A percentile compares a stretch with the other conserved stretches of the same genome.
phyloP scores from a whole-genome alignment of 2,888 invertebrate genomes.

The Smittia aterrima region DNA sequence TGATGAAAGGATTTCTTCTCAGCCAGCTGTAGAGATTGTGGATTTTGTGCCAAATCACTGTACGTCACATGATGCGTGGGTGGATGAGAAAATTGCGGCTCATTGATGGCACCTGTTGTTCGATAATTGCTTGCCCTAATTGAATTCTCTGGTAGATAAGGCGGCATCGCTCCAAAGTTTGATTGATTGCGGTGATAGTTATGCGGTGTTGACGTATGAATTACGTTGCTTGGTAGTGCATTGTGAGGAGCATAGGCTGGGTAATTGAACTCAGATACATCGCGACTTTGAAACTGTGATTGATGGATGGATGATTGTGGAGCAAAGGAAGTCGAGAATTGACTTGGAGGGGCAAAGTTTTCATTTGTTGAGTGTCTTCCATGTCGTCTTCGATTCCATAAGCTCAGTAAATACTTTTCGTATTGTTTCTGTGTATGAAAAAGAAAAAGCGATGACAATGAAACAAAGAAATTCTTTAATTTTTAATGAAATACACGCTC shows the following conservation, averaged over 20 bases:
- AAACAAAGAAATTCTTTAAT: slow-evolving; percentile 17
- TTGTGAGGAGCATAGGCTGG: slow-evolving; percentile 10
- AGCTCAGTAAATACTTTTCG: slow-evolving; percentile 36
- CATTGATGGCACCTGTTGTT: slow-evolving; percentile 12
- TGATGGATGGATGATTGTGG: slow-evolving; percentile 8
- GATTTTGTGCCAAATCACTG: background rate
- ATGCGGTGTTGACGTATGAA: background rate
- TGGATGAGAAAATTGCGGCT: slow-evolving; percentile 27
- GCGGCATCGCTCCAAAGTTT: background rate
- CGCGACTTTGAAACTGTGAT: background rate
- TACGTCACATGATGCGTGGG: background rate
- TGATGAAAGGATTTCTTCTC: slow-evolving; percentile 18
- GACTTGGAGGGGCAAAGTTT: background rate
- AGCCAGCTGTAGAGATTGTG: background rate
- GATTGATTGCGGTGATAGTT: slow-evolving; percentile 30
- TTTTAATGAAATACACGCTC: background rate
- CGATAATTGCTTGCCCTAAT: slow-evolving; percentile 35
- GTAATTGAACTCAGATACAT: too few relatives aligned
- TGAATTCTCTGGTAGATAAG: slow-evolving; percentile 21
- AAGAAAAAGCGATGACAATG: background rate
- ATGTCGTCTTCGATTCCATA: slow-evolving; percentile 1
- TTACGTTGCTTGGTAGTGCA: background rate
- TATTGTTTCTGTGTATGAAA: slow-evolving; percentile 26
- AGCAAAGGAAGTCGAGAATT: slow-evolving; percentile 1
- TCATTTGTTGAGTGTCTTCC: background rate